Evolutionary conservation across 92 coral and sea anemone species (phyloP), one percentile per base, ranked within the genome.

Genomic region (Actinernus sp.): DNA sequence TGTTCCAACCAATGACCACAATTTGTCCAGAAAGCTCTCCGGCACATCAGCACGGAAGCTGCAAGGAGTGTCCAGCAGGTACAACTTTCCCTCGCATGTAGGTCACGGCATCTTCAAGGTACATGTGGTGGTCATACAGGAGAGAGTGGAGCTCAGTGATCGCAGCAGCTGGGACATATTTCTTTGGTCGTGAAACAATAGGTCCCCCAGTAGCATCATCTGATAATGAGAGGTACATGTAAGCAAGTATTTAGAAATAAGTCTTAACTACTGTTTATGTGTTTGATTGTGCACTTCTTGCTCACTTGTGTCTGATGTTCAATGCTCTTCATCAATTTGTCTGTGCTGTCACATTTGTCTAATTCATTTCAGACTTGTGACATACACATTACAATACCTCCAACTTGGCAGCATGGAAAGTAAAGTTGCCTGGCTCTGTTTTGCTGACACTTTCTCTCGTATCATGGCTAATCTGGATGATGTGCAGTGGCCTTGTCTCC

Each of bases 1-100:
- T n/a, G 90, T 76, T 8, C 84, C 90, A 5, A 70, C 85, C 28
- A 84, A 30, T 14, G 80, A 40, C 30, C 80, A 46, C 49, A 84
- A 32, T 59, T 75, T 76, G 20, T 76, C 80, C 2, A 59, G 56
- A 11, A 68, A 38, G 62, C 80, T 75, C 18, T 84, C 84, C 9
- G 25, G 14, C 0, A 49, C 63, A 28, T 54, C 63, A 2, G 77
- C 60, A 2, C 79, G 52, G 51, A 84, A 84, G 56, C 84, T 14
- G 64, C 55, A 48, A 2, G 90, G 85, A 8, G 52, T 37, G 44
- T 84, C 90, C 90, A 26, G 4, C 48, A 24, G 90, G 80, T 3
- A 84, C 85, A 22, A 76, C 75, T 52, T 50, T 23, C 3, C 80
- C 71, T 69, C 84, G 50, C 24, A 70, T 13, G 23, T 50, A 13